A percentile compares a stretch with the other conserved stretches of the same genome.
Conservation (phyloP, 2,888 invertebrate genomes). For the Tachina lurida region DNA sequence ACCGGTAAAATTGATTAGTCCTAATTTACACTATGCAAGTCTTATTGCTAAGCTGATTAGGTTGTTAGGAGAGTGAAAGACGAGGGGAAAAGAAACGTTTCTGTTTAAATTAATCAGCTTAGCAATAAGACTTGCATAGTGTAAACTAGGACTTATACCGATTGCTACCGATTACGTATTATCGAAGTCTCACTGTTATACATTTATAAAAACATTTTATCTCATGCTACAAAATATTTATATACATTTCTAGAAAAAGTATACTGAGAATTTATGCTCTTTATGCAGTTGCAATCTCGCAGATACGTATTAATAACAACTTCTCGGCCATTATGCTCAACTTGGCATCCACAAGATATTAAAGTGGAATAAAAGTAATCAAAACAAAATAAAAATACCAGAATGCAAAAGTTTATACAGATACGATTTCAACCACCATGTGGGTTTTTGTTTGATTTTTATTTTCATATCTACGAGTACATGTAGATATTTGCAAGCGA, state of each 20-base stretch:
- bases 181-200: no score
- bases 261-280: slow-evolving; percentile 21
- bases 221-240: slow-evolving; percentile 37
- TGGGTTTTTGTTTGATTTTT: slow-evolving; percentile 47
- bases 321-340: slow-evolving; percentile 48
- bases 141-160: no score
- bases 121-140: no score
- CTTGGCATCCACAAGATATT: slow-evolving; percentile 63
- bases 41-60: no score
- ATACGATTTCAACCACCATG: slow-evolving; percentile 70
- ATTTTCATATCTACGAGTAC: no score
- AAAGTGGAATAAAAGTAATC: slow-evolving; percentile 52
- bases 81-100: no score
- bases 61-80: no score
- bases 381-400: slow-evolving; percentile 66
- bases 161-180: no score
- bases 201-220: slow-evolving; percentile 17
- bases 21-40: no score
- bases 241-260: neutral
- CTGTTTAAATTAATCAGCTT: no score
- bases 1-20: no score
- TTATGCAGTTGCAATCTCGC: slow-evolving; percentile 8
- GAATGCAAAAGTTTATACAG: neutral
- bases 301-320: slow-evolving; percentile 4
- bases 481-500: slow-evolving; percentile 10